Base-by-base conservation (phyloP, 30 jellyfish, hydroid and myxozoan species). In the Euphysa ruthae region DNA sequence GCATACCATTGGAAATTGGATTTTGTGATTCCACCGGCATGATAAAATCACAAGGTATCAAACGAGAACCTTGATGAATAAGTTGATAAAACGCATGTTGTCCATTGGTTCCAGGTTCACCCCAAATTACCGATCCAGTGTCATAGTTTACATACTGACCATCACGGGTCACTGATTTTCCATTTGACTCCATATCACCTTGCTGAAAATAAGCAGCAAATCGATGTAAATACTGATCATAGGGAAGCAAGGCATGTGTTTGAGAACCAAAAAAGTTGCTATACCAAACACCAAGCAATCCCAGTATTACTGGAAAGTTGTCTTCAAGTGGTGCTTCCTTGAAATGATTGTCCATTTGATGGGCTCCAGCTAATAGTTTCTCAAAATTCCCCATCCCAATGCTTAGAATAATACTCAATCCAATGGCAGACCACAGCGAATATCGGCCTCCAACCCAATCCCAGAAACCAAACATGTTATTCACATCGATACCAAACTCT, bases 361-460 rank as follows among this genome's bases (percentile, higher is more conserved):
- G 96, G 43, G 96, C 99, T 19, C 99, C 99, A 0, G 82, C 38
- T 24, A 92, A 84, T 72, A 92, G 69, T 5, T 83, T 69, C 42
- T 82, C 96, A 54, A 92, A 92, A 49, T 92, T 84, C 10, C 75
- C 94, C 60, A 46, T 43, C 74, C 98, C 98, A 38, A 92, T 73
- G 52, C 43, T 61, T 1, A 82, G 65, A 16, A 91, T 95, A 56
- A 92, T 92, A 1, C 98, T 78, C 60, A 92, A 52, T 24, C 99
- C 99, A 79, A 92, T 92, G 12, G 99, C 95, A 10, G 99, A 92
- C 99, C 99, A 92, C 4, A 92, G 33, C 7, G 99, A 92, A 43
- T 92, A 92, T n/a, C 99, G 94, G 29, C 99, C 99, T 35, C 99
- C 99, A 44, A 92, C 99, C 99, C 99, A 92, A 74, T 92, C 99